phyloP scores from a whole-genome alignment of 2,797 vertebrate genomes.

The Catostomus latipinnis region DNA sequence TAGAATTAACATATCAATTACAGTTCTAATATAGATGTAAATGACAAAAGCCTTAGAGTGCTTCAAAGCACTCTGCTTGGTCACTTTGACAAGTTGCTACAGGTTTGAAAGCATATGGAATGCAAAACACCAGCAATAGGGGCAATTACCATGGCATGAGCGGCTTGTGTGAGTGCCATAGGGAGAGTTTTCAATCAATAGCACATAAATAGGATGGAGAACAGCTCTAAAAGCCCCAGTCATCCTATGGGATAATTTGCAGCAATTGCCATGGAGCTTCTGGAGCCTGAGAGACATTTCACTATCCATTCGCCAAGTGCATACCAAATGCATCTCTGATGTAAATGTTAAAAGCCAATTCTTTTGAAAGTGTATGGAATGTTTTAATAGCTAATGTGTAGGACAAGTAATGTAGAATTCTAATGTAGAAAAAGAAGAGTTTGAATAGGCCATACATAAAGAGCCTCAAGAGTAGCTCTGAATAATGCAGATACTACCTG shows the following conservation, averaged over 20 bases:
- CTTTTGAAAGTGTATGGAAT: no score
- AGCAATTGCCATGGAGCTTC: constrained; percentile 30
- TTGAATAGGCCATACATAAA: no score
- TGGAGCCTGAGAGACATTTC: constrained; percentile 22
- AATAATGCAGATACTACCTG: no score
- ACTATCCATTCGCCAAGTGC: constrained; percentile 11
- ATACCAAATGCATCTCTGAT: constrained; percentile 20
- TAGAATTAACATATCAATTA: constrained; percentile 35
- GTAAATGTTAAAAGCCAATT: neutral
- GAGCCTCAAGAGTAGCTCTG: no score
- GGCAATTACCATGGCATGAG: constrained; percentile 53
- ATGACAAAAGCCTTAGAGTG: constrained; percentile 45
- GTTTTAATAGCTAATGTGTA: no score
- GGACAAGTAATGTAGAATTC: no score
- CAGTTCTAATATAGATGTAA: constrained; percentile 26
- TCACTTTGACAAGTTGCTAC: constrained; percentile 56
- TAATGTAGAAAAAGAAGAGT: no score
- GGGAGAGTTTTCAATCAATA: constrained; percentile 47
- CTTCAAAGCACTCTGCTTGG: constrained; percentile 28
- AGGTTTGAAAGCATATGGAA: constrained; percentile 62
- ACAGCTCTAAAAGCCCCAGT: constrained; percentile 42
- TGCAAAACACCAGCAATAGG: constrained; percentile 24
- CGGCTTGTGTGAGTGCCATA: constrained; percentile 44
- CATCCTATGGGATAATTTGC: constrained; percentile 34
- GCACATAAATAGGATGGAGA: constrained; percentile 37